These are phyloP conservation scores for Trinorchestia longiramus DNA, from an alignment of 1,140 invertebrate species.

Conservation along the genomic window DNA sequence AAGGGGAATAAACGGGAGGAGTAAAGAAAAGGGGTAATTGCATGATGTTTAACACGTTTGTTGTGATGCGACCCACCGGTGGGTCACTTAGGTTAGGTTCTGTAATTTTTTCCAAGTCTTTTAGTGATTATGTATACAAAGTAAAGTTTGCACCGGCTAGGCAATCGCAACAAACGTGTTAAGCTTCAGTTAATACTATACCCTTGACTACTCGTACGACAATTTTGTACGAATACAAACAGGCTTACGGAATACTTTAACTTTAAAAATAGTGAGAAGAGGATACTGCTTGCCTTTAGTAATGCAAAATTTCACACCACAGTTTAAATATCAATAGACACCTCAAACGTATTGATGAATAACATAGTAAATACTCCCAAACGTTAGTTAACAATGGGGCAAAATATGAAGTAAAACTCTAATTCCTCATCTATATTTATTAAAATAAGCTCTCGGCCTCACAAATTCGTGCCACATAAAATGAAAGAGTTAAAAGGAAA, in stretches of 20 bases:
- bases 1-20: no score
- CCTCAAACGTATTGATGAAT: background rate
- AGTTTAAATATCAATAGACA: background rate
- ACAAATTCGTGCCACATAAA: background rate
- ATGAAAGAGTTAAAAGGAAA: background rate
- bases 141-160: no score
- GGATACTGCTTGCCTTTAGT: background rate
- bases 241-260: background rate
- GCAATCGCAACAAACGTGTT: no score
- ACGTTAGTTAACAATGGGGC: background rate
- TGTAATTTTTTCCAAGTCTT: no score
- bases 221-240: no score
- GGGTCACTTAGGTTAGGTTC: no score
- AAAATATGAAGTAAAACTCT: background rate
- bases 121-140: no score
- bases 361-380: background rate
- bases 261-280: background rate
- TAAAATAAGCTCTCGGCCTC: background rate
- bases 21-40: no score
- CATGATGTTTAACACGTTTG: no score
- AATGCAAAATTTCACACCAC: background rate
- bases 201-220: no score
- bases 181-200: no score
- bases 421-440: background rate
- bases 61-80: no score